These are phyloP conservation scores for Gonioctena quinquepunctata DNA, from an alignment of 1,140 invertebrate genomes.

Conservation along the genomic window DNA sequence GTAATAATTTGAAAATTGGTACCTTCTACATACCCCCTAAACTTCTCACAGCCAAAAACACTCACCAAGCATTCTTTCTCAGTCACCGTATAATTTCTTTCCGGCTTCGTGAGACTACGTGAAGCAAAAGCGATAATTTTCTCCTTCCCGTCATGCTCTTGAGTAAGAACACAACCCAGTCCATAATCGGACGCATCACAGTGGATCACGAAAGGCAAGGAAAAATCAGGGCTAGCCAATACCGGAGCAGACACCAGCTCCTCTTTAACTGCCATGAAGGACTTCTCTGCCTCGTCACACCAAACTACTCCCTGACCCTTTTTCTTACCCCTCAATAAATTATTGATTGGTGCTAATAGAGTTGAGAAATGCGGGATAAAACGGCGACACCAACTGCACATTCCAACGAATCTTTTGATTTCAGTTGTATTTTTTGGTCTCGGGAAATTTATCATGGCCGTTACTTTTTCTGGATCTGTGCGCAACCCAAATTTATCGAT, in stretches of 20 bases:
- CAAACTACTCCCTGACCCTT: constrained; percentile 29
- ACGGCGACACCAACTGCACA: constrained; percentile 54
- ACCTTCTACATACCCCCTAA: constrained; percentile 19
- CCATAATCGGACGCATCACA: constrained; percentile 43
- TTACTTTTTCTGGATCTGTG: constrained; percentile 14
- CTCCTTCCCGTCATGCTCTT: constrained; percentile 41
- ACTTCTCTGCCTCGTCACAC: background rate
- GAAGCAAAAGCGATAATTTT: constrained; percentile 57
- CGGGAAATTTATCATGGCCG: constrained; percentile 48
- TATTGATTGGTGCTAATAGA: constrained; percentile 48
- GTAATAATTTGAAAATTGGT: constrained; percentile 18
- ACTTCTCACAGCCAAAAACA: constrained; percentile 25
- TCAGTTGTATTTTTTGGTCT: constrained; percentile 42
- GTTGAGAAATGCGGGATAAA: constrained; percentile 54
- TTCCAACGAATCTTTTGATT: constrained; percentile 51
- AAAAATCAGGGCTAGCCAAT: constrained; percentile 42
- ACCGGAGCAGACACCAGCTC: constrained; percentile 27
- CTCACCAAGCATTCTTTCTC: constrained; percentile 27
- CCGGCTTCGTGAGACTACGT: constrained; percentile 45
- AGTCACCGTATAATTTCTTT: constrained; percentile 24
- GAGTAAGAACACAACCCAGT: constrained; percentile 37
- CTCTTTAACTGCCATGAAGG: constrained; percentile 20
- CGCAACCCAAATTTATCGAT: constrained; percentile 6
- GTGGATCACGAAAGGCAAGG: constrained; percentile 26
- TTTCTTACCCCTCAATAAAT: constrained; percentile 45